These are phyloP conservation scores for Sphaerophoria rueppellii DNA, from an alignment of 2,888 invertebrate genomes.

Conservation along the genomic window DNA sequence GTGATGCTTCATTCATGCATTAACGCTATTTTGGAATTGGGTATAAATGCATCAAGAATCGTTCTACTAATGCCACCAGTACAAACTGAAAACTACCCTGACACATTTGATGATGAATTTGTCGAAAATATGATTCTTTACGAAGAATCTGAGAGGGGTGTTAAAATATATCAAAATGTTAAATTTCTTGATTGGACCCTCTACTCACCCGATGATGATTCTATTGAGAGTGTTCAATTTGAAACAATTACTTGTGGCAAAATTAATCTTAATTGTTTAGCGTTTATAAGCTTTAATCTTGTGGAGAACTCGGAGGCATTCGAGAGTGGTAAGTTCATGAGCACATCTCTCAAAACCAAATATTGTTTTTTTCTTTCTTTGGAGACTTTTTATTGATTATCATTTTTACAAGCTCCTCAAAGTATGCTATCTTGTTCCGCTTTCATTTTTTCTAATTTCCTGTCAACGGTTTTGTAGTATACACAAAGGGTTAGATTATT, in stretches of 20 bases:
- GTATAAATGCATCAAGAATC: slow-evolving; percentile 70
- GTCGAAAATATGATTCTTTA: slow-evolving; percentile 74
- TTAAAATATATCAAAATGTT: slow-evolving; percentile 69
- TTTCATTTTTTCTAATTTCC: too few species aligned
- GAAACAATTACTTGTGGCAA: slow-evolving; percentile 13
- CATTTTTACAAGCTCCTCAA: too few species aligned
- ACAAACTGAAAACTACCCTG: background rate
- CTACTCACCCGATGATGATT: slow-evolving; percentile 2
- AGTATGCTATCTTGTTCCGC: too few species aligned
- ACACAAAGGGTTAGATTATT: too few species aligned
- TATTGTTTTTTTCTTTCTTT: too few species aligned
- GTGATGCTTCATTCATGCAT: slow-evolving; percentile 77
- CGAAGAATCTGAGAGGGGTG: slow-evolving; percentile 76
- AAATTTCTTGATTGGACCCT: slow-evolving; percentile 63
- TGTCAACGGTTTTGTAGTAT: too few species aligned
- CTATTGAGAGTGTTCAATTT: slow-evolving; percentile 75
- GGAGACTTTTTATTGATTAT: too few species aligned
- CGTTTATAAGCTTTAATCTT: slow-evolving; percentile 77
- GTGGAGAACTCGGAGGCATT: slow-evolving; percentile 21
- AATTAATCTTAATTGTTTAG: slow-evolving; percentile 74
- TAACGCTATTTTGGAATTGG: slow-evolving; percentile 76
- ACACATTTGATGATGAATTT: slow-evolving; percentile 73
- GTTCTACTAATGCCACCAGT: slow-evolving; percentile 73
- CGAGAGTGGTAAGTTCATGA: slow-evolving; percentile 25
- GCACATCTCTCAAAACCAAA: background rate